Conservation (phyloP, 92 coral and sea anemone species). For the Plumapathes pennacea region DNA sequence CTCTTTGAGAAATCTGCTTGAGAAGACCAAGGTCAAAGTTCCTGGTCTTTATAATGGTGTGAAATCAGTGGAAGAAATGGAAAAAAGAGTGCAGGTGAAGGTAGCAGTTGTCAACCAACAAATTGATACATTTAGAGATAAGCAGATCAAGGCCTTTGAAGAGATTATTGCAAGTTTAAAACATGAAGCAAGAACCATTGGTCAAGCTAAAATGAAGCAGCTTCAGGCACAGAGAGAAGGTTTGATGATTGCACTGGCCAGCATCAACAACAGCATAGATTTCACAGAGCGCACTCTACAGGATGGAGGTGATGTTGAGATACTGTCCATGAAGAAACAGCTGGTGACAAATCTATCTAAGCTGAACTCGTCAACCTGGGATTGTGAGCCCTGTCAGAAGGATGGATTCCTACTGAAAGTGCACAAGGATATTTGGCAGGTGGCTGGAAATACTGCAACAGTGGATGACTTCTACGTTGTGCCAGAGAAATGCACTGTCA, state of each 20-base stretch:
- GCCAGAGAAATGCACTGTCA: too few relatives aligned
- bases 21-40: slow-evolving; percentile 11
- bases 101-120: slow-evolving; percentile 11
- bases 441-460: too few relatives aligned
- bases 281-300: slow-evolving; percentile 34
- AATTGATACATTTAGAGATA: slow-evolving; percentile 31
- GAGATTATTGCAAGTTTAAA: slow-evolving; percentile 1
- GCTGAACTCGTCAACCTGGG: slow-evolving; percentile 19
- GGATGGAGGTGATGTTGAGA: slow-evolving; percentile 31
- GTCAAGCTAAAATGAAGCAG: slow-evolving; percentile 13
- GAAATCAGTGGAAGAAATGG: slow-evolving; percentile 8
- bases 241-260: slow-evolving; percentile 22
- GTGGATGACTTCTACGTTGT: too few relatives aligned
- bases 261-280: slow-evolving; percentile 42
- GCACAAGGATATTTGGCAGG: neutral
- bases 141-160: slow-evolving; percentile 24
- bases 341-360: slow-evolving; percentile 33
- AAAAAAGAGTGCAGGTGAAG: slow-evolving; percentile 6
- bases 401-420: slow-evolving; percentile 3
- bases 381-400: slow-evolving; percentile 32
- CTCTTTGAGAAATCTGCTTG: slow-evolving; percentile 9
- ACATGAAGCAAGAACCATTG: slow-evolving; percentile 6
- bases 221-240: slow-evolving; percentile 37
- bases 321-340: slow-evolving; percentile 35
- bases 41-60: slow-evolving; percentile 14